phyloP scores from a whole-genome alignment of 2,113 vertebrate genomes.

The Hippopotamus amphibius region DNA sequence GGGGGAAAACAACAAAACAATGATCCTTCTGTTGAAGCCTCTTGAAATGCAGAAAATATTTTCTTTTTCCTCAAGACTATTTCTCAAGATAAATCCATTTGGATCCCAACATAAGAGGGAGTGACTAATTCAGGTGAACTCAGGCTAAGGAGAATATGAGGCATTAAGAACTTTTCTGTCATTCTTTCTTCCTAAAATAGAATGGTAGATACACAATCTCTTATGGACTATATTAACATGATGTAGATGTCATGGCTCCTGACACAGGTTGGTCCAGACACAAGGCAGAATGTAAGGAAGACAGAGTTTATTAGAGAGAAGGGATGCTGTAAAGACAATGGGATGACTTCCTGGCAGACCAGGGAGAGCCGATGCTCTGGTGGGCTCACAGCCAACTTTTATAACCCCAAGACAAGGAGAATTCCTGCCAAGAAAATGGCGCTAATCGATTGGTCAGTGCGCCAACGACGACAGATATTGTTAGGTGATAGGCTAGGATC shows the following conservation, averaged over 20 bases:
- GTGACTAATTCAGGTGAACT: neutral
- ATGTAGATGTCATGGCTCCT: neutral
- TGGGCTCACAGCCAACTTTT: too few relatives aligned
- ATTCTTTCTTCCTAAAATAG: slow-evolving; percentile 5
- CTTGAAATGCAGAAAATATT: neutral
- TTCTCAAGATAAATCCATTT: slow-evolving; percentile 31
- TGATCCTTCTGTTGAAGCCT: slow-evolving; percentile 6
- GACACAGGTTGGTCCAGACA: too few relatives aligned
- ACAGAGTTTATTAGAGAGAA: too few relatives aligned
- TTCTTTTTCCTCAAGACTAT: slow-evolving; percentile 17
- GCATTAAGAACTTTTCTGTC: neutral
- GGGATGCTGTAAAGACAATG: too few relatives aligned
- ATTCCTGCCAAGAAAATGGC: too few relatives aligned
- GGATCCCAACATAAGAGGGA: neutral
- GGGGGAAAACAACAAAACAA: neutral
- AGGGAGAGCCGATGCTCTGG: too few relatives aligned
- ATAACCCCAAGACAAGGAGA: too few relatives aligned
- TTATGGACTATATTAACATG: neutral
- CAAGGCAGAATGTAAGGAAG: neutral
- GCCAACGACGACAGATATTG: too few relatives aligned
- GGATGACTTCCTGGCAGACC: too few relatives aligned
- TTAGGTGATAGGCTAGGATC: too few relatives aligned
- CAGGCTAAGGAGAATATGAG: slow-evolving; percentile 26
- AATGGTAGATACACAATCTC: neutral
- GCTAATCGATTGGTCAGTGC: too few relatives aligned